Evolutionary conservation across 2,797 vertebrate genomes (phyloP).

Genomic region (Ambastaia sidthimunki): DNA sequence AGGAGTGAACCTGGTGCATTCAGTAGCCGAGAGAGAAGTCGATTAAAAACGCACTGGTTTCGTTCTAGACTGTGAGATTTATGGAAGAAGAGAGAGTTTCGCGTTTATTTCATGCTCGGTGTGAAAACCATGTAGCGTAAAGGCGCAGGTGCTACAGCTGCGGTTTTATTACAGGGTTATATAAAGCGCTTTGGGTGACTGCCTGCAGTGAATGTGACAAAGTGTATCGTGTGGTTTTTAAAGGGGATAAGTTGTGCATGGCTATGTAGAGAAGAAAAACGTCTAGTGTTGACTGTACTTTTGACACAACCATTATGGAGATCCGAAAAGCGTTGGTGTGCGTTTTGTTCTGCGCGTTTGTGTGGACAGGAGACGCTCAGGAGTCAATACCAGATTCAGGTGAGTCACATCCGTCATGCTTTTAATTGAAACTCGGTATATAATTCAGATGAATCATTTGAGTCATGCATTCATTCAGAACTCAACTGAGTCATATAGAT

Average conservation of each 20-base stretch:
- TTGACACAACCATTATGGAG: constrained; percentile 64
- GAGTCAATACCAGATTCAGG: constrained; percentile 72
- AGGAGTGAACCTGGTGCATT: constrained; percentile 28
- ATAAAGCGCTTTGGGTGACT: constrained; percentile 1
- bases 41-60: constrained; percentile 17
- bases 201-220: not conserved
- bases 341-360: constrained; percentile 63
- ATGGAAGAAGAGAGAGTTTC: not conserved
- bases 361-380: constrained; percentile 62
- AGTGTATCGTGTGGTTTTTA: not conserved
- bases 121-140: constrained; percentile 1
- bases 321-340: constrained; percentile 58
- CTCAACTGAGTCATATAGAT: not conserved
- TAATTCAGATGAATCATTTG: not conserved
- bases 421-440: not conserved
- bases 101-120: not conserved
- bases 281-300: not conserved
- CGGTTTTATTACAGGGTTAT: constrained; percentile 4
- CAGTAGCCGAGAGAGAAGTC: constrained; percentile 36
- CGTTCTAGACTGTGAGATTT: not conserved
- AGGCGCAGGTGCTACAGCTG: constrained; percentile 25
- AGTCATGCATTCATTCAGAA: not conserved
- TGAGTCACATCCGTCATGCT: constrained; percentile 58
- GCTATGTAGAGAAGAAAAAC: constrained; percentile 7
- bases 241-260: not conserved